Evolutionary conservation across 2,888 invertebrate species (phyloP).

Genomic region (Cosmorhoe ocellata): DNA sequence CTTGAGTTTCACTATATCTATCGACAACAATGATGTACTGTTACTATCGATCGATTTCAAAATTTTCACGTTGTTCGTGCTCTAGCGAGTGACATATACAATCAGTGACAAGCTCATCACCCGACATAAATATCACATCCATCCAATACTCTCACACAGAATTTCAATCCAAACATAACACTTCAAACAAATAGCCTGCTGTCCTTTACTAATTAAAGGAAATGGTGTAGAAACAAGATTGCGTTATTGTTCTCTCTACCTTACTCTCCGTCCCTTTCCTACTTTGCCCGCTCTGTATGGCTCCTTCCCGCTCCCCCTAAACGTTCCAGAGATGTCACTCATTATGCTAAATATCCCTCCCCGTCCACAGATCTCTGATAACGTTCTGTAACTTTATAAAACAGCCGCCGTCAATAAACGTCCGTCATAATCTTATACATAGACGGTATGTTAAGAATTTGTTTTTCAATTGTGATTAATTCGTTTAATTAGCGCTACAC

Average conservation of each 20-base stretch:
- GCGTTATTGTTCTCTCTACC: conserved; percentile 79
- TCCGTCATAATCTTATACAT: too few relatives aligned
- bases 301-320: conserved; percentile 59
- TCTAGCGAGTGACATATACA: too few relatives aligned
- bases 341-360: conserved; percentile 79
- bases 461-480: too few relatives aligned
- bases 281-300: conserved; percentile 20
- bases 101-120: too few relatives aligned
- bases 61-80: too few relatives aligned
- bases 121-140: not conserved
- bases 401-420: not conserved
- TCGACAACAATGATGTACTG: too few relatives aligned
- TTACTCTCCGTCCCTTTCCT: conserved; percentile 46
- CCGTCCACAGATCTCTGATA: conserved; percentile 36
- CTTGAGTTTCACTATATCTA: too few relatives aligned
- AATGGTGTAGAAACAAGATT: conserved; percentile 83
- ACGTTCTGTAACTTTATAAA: not conserved
- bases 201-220: conserved; percentile 81
- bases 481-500: too few relatives aligned
- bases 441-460: too few relatives aligned
- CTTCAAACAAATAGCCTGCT: conserved; percentile 67
- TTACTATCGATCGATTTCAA: too few relatives aligned
- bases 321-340: conserved; percentile 78
- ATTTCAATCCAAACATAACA: conserved; percentile 47
- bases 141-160: not conserved